Conservation (phyloP, 1,140 invertebrate genomes). For the Monochamus saltuarius region DNA sequence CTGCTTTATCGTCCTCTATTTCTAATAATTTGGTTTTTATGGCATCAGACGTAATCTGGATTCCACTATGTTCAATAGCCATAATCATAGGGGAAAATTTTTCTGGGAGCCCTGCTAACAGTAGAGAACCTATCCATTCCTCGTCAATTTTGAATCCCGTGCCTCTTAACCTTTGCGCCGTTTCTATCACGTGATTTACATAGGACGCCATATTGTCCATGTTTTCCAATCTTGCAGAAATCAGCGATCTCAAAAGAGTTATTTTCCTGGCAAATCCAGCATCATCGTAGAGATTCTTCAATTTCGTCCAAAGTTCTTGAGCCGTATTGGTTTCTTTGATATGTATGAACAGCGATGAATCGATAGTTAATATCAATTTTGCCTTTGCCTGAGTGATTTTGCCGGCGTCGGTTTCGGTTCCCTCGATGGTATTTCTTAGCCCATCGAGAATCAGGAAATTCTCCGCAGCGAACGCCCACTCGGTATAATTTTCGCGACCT, state of each 20-base stretch:
- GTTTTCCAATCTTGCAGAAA: background rate
- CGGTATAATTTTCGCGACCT: constrained; percentile 1
- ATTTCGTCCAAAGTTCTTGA: constrained; percentile 22
- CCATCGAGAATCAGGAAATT: background rate
- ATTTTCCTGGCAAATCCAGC: constrained; percentile 20
- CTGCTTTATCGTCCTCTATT: too few relatives aligned
- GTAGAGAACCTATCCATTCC: too few relatives aligned
- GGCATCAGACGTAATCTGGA: too few relatives aligned
- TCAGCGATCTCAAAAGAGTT: background rate
- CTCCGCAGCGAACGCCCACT: too few relatives aligned
- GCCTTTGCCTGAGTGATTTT: constrained; percentile 17
- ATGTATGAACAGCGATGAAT: constrained; percentile 24
- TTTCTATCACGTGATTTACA: constrained; percentile 14
- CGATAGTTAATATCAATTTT: constrained; percentile 24
- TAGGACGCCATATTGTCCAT: constrained; percentile 2
- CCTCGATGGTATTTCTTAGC: background rate
- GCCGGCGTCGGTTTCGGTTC: too few relatives aligned
- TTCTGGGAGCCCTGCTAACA: too few relatives aligned
- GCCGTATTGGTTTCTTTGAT: constrained; percentile 9
- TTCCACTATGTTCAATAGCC: too few relatives aligned
- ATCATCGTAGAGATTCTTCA: constrained; percentile 24
- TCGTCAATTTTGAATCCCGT: constrained; percentile 14
- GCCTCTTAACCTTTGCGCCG: too few relatives aligned
- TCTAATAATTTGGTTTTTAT: too few relatives aligned
- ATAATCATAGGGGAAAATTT: too few relatives aligned